Conservation (phyloP, 1,140 invertebrate species). For the Drosophila nigrodunni region DNA sequence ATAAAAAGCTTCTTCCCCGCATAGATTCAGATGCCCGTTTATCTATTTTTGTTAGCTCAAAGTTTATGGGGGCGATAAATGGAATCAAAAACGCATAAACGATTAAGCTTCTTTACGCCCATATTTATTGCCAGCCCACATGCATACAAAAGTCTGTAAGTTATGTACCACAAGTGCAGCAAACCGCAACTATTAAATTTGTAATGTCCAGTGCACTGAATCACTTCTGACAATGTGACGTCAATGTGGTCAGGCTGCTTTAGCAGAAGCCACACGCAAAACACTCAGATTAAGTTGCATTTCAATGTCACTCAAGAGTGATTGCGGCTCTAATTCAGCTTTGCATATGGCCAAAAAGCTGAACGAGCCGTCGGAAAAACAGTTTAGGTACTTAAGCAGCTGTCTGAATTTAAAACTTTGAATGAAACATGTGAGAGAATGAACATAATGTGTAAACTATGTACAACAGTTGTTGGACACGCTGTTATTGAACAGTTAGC, state of each 20-base stretch:
- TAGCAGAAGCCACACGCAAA: conserved; percentile 10
- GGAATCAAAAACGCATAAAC: neutral
- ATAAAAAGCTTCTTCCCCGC: conserved; percentile 25
- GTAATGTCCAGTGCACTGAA: conserved; percentile 11
- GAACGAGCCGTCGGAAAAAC: neutral
- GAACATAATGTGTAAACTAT: neutral
- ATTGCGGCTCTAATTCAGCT: conserved; percentile 30
- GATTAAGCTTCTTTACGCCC: conserved; percentile 5
- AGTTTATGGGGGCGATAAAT: conserved; percentile 23
- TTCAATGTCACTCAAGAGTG: conserved; percentile 55
- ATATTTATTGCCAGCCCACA: neutral
- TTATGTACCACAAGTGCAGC: neutral
- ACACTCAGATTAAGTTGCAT: conserved; percentile 67
- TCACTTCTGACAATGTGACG: conserved; percentile 45
- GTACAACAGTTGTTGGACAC: neutral
- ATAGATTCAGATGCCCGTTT: conserved; percentile 7
- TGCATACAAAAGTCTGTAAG: neutral
- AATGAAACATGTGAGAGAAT: neutral
- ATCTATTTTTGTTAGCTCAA: conserved; percentile 47
- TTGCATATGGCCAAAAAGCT: conserved; percentile 12
- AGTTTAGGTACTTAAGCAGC: neutral
- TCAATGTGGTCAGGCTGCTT: conserved; percentile 48
- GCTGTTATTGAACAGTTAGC: too few relatives aligned
- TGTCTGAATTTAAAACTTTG: neutral
- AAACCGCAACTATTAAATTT: neutral